These are phyloP conservation scores for Idris sp. DNA, from an alignment of 1,140 invertebrate species.

Conservation along the genomic window DNA sequence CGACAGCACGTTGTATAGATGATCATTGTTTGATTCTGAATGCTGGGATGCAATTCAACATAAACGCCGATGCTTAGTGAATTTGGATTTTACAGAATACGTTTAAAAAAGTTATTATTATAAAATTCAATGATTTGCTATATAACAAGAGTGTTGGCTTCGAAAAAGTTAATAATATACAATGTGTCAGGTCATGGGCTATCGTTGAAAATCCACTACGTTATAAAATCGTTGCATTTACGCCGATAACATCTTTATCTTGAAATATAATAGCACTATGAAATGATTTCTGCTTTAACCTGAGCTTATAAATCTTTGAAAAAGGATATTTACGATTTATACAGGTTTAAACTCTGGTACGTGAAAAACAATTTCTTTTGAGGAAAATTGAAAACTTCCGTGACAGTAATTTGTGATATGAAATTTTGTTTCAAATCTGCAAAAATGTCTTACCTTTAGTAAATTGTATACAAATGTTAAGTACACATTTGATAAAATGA, in stretches of 20 bases:
- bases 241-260: constrained; percentile 39
- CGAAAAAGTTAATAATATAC: constrained; percentile 3
- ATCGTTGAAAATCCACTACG: constrained; percentile 15
- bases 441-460: too few species aligned
- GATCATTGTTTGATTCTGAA: constrained; percentile 2
- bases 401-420: too few species aligned
- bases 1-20: constrained; percentile 1
- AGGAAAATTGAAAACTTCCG: too few species aligned
- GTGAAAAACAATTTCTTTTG: constrained; percentile 1
- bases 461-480: too few species aligned
- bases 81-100: too few species aligned
- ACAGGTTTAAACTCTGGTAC: too few species aligned
- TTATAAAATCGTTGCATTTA: constrained; percentile 21
- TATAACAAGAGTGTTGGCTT: constrained; percentile 4
- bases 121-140: too few species aligned
- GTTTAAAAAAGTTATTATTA: too few species aligned
- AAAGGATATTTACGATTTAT: constrained; percentile 25
- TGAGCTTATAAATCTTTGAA: constrained; percentile 22
- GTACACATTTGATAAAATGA: too few species aligned
- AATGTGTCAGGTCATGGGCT: constrained; percentile 1
- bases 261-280: constrained; percentile 15
- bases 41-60: too few species aligned
- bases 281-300: constrained; percentile 19
- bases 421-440: too few species aligned
- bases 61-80: too few species aligned